Evolutionary conservation across 2,113 vertebrate genomes (phyloP), one percentile per base, ranked within the genome.

Genomic region (Lophochroa leadbeateri): DNA sequence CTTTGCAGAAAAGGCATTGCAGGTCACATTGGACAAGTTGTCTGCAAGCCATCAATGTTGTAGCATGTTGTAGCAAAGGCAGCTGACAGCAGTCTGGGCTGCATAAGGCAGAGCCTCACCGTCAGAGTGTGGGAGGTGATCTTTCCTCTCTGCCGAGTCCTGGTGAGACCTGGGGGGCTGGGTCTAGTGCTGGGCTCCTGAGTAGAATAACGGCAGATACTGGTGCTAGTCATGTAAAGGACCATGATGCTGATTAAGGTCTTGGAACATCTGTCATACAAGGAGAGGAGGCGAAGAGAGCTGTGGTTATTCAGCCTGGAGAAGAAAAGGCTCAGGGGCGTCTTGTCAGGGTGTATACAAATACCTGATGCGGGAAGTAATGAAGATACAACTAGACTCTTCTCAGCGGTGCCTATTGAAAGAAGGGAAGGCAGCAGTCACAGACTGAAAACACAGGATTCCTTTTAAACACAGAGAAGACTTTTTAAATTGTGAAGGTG

Each of bases 151-250:
- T 61, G 0, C 41, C 67, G 52, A 71, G 55, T 28, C 10, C 46
- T 21, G 24, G 33, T 33, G 61, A 65, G 49, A 33, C 21, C 2
- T 6, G 17, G 13, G 24, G 17, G 41, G 39, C 47, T 72, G 47
- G 5, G 25, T 57, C 28, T 0, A 2, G 11, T 60, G 49, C 68
- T 83, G 67, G 21, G 17, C 27, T 87, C 29, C 17, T 0, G 0
- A 17, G 23, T 7, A 17, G 64, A n/a, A 19, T 0, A 27, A 18
- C 31, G 55, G 19, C 17, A 41, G 16, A 11, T 33, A 7, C 3
- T 49, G 44, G 15, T 69, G 31, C 29, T 52, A 77, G 37, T 43
- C 17, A n/a, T 35, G 18, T 20, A 12, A 39, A 53, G 37, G 17
- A 11, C 31, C 11, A 0, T 19, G 67, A 52, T 35, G 33, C 44